Conservation (phyloP, 2,888 invertebrate genomes). For the Coremacera marginata region DNA sequence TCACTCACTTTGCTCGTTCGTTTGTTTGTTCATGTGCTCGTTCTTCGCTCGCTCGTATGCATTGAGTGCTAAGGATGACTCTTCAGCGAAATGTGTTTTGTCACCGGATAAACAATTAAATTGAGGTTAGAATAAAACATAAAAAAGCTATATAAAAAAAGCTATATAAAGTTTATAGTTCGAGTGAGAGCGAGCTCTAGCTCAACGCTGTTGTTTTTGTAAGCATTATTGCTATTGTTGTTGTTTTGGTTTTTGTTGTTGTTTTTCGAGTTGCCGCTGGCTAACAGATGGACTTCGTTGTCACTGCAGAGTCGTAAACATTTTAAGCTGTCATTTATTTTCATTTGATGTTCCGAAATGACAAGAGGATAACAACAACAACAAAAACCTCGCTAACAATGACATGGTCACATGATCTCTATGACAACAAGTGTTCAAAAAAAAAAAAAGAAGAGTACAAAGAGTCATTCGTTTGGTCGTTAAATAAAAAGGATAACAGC, state of each 20-base stretch:
- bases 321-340: conserved; percentile 64
- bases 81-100: conserved; percentile 65
- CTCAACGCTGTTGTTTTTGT: conserved; percentile 7
- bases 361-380: conserved; percentile 46
- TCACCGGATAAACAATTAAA: conserved; percentile 71
- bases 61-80: conserved; percentile 44
- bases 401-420: conserved; percentile 36
- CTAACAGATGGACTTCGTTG: conserved; percentile 34
- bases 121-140: conserved; percentile 69
- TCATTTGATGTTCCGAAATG: conserved; percentile 53
- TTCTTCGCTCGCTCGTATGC: not conserved
- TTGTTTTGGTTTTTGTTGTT: conserved; percentile 2
- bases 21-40: conserved; percentile 7
- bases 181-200: conserved; percentile 4
- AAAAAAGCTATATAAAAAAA: conserved; percentile 67
- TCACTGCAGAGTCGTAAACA: conserved; percentile 60
- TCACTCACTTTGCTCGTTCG: conserved; percentile 52
- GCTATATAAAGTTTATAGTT: conserved; percentile 59
- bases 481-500: conserved; percentile 51
- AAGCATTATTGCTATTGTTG: conserved; percentile 36
- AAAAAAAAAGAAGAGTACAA: conserved; percentile 5
- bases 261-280: conserved; percentile 12
- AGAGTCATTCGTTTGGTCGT: conserved; percentile 21
- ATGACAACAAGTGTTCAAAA: conserved; percentile 32
- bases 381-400: conserved; percentile 14